Evolutionary conservation across 2,797 vertebrate genomes (phyloP).

Genomic region (Mergus octosetaceus): DNA sequence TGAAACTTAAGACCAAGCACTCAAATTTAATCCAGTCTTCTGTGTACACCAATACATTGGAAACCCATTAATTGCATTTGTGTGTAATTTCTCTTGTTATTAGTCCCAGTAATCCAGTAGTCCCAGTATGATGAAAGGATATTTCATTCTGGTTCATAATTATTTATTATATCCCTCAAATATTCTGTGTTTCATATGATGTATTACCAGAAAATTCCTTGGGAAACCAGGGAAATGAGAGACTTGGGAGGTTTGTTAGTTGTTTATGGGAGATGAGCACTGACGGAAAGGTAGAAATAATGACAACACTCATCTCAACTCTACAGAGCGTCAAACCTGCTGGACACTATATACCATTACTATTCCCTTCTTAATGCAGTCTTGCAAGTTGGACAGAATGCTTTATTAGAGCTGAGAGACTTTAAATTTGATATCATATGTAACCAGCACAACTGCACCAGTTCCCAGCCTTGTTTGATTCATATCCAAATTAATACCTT

Average conservation of each 20-base stretch:
- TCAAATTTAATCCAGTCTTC: background rate
- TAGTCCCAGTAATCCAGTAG: background rate
- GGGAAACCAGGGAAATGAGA: background rate
- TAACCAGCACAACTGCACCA: conserved; percentile 20
- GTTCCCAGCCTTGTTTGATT: conserved; percentile 37
- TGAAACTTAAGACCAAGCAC: background rate
- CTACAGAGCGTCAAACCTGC: background rate
- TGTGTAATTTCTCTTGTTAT: background rate
- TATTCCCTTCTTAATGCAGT: background rate
- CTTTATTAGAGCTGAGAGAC: conserved; percentile 20
- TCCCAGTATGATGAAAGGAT: background rate
- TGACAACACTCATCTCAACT: background rate
- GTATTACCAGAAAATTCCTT: background rate
- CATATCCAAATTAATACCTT: conserved; percentile 59
- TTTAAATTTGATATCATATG: conserved; percentile 38
- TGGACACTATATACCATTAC: background rate
- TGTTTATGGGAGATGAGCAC: background rate
- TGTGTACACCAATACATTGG: accelerated
- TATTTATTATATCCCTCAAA: background rate
- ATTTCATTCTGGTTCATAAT: background rate
- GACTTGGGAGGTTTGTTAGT: background rate
- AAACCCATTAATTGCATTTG: background rate
- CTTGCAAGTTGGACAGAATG: background rate
- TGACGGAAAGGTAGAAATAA: background rate
- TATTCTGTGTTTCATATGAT: background rate